Evolutionary conservation across 2,888 invertebrate species (phyloP).

Genomic region (Eumerus sabulonum): DNA sequence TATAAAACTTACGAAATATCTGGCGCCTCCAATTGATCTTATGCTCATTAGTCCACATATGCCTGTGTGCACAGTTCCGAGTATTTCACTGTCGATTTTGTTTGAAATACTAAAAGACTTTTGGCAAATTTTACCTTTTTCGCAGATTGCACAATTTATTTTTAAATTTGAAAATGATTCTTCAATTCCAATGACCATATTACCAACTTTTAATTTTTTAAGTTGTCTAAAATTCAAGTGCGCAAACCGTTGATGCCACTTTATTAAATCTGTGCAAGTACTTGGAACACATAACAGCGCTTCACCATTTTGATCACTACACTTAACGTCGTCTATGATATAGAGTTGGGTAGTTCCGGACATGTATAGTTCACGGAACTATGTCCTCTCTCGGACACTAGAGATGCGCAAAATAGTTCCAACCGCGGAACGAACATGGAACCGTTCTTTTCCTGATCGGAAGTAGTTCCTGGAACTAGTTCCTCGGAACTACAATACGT

Average conservation of each 20-base stretch:
- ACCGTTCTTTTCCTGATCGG: too few species aligned
- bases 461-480: too few species aligned
- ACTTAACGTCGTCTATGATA: neutral
- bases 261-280: neutral
- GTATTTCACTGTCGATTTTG: conserved; percentile 2
- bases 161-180: too few species aligned
- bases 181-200: too few species aligned
- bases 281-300: neutral
- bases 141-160: neutral
- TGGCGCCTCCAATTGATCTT: conserved; percentile 6
- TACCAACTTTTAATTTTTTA: too few species aligned
- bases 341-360: too few species aligned
- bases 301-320: neutral
- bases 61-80: neutral
- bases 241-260: conserved; percentile 1
- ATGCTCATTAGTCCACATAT: conserved; percentile 1
- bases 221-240: conserved; percentile 1
- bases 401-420: too few species aligned
- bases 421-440: too few species aligned
- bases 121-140: neutral
- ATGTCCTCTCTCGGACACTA: too few species aligned
- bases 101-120: conserved; percentile 2
- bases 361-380: too few species aligned
- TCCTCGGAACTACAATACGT: too few species aligned
- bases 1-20: conserved; percentile 10